Evolutionary conservation across 2,113 vertebrate genomes (phyloP).

Genomic region (Eclectus roratus): DNA sequence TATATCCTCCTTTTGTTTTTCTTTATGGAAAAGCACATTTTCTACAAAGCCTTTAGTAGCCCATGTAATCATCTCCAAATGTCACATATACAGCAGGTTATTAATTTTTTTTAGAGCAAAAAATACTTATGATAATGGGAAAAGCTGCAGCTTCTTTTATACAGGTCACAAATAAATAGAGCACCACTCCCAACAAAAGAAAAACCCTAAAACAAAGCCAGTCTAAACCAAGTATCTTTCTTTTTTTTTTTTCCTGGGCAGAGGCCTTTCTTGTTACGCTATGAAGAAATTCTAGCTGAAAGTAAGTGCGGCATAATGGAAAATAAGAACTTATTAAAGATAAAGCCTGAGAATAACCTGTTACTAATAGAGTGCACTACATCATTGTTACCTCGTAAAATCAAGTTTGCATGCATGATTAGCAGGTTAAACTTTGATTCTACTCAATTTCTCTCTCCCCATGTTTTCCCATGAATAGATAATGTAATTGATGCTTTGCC

Average conservation of each 20-base stretch:
- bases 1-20: background rate
- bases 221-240: background rate
- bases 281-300: background rate
- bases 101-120: background rate
- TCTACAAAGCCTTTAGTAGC: background rate
- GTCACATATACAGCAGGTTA: background rate
- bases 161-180: background rate
- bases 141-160: constrained; percentile 4
- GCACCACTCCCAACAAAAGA: accelerated
- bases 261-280: background rate
- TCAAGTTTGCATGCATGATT: constrained; percentile 38
- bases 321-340: background rate
- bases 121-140: background rate
- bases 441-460: constrained; percentile 56
- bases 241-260: background rate
- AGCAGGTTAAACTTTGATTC: constrained; percentile 55
- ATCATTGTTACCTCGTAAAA: constrained; percentile 28
- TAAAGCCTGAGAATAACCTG: background rate
- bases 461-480: constrained; percentile 69
- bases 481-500: constrained; percentile 70
- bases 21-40: background rate
- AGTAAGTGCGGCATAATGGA: background rate
- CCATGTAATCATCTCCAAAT: background rate
- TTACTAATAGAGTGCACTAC: constrained; percentile 37
- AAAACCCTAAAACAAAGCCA: background rate